phyloP scores from a whole-genome alignment of 2,797 vertebrate species.

The Phylloscopus collybita region DNA sequence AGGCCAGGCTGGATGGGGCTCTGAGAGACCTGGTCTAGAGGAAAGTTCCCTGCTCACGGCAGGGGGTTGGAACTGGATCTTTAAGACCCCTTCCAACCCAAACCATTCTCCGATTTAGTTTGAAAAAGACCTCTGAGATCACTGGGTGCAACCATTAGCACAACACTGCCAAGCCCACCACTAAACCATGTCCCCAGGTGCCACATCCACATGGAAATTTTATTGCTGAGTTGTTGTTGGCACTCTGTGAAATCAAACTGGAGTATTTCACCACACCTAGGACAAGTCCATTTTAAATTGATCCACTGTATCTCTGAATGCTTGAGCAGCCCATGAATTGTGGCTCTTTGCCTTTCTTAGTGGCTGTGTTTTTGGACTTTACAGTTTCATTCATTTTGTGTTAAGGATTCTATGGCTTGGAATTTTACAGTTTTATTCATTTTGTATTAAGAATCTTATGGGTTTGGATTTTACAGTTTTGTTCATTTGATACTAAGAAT shows the following conservation, averaged over 20 bases:
- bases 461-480: not conserved
- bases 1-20: not conserved
- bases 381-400: not conserved
- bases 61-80: not conserved
- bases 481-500: not conserved
- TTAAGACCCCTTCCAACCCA: not conserved
- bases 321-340: not conserved
- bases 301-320: not conserved
- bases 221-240: not conserved
- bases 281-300: not conserved
- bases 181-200: not conserved
- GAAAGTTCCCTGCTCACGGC: not conserved
- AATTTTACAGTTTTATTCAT: not conserved
- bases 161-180: too few relatives aligned
- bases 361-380: accelerated
- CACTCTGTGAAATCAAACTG: accelerated
- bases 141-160: not conserved
- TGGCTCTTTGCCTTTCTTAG: not conserved
- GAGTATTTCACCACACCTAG: not conserved
- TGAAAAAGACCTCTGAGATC: not conserved
- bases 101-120: not conserved
- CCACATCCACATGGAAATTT: not conserved
- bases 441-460: accelerated
- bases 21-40: not conserved
- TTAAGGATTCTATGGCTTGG: accelerated